phyloP scores from a whole-genome alignment of 2,888 invertebrate species.

The Beris chalybata region DNA sequence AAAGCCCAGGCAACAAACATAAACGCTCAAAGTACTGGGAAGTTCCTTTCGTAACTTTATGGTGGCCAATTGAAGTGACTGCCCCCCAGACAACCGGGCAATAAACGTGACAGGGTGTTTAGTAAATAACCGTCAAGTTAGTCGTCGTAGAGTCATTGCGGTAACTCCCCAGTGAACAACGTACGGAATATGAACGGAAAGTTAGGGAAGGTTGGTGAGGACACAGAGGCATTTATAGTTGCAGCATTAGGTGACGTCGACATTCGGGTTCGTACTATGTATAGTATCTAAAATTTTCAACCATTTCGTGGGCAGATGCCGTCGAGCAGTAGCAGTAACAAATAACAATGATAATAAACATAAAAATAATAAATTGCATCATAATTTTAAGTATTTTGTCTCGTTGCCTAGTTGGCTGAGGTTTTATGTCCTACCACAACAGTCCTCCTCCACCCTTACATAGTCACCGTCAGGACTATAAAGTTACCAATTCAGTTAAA shows the following conservation, averaged over 20 bases:
- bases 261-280: no score
- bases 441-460: background rate
- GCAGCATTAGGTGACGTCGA: background rate
- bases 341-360: slow-evolving; percentile 36
- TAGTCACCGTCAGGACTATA: background rate
- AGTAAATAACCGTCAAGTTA: no score
- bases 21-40: no score
- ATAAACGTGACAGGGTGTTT: no score
- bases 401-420: background rate
- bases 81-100: no score
- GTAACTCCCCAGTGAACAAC: no score
- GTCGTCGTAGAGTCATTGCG: no score
- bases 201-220: slow-evolving; percentile 6
- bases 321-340: slow-evolving; percentile 6
- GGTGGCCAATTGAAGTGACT: no score
- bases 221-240: background rate
- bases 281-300: no score
- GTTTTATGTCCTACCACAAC: slow-evolving; percentile 20
- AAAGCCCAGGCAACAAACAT: no score
- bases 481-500: slow-evolving; percentile 17
- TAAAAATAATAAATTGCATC: slow-evolving; percentile 35
- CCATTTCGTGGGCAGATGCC: no score
- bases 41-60: no score
- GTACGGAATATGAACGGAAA: slow-evolving; percentile 14
- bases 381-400: slow-evolving; percentile 27